Conservation (phyloP, 35 echinoderm and acorn worm genomes). For the Ophioderma brevispina region DNA sequence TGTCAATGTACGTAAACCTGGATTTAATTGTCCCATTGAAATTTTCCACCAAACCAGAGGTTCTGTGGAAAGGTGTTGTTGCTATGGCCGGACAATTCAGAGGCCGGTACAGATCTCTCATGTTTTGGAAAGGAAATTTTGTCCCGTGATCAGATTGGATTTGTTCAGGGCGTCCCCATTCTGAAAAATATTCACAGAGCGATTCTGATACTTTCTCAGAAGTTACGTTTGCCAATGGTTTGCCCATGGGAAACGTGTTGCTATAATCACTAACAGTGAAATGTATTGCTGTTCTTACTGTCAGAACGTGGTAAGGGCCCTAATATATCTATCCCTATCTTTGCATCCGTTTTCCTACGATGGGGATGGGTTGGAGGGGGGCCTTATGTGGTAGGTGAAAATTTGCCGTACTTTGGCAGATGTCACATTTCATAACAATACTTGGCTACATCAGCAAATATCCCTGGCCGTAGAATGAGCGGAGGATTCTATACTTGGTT, state of each 20-base stretch:
- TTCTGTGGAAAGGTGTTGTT: slow-evolving; percentile 53
- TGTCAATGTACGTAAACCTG: slow-evolving; percentile 25
- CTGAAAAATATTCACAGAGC: slow-evolving; percentile 43
- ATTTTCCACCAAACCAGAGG: slow-evolving; percentile 36
- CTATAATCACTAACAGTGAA: slow-evolving; percentile 49
- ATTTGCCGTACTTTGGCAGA: slow-evolving; percentile 48
- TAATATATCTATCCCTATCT: slow-evolving; percentile 69
- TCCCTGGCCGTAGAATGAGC: slow-evolving; percentile 49
- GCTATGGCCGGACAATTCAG: slow-evolving; percentile 29
- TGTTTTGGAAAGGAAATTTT: slow-evolving; percentile 57
- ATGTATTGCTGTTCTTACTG: slow-evolving; percentile 62
- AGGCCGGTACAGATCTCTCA: slow-evolving; percentile 44
- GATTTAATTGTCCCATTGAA: slow-evolving; percentile 16
- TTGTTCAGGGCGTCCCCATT: slow-evolving; percentile 52
- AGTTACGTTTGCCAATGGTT: slow-evolving; percentile 20
- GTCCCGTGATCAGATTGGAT: slow-evolving; percentile 64
- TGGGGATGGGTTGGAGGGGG: slow-evolving; percentile 51
- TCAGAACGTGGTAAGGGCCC: slow-evolving; percentile 53
- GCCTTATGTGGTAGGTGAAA: slow-evolving; percentile 25
- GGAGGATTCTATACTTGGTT: neutral
- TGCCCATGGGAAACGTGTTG: slow-evolving; percentile 69
- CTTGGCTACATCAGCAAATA: slow-evolving; percentile 41
- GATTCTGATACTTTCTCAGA: slow-evolving; percentile 63
- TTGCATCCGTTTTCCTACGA: slow-evolving; percentile 56
- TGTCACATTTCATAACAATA: slow-evolving; percentile 65